Evolutionary conservation across 2,888 invertebrate species (phyloP), one percentile per base, ranked within the genome.

Genomic region (Cartodere bifasciata): DNA sequence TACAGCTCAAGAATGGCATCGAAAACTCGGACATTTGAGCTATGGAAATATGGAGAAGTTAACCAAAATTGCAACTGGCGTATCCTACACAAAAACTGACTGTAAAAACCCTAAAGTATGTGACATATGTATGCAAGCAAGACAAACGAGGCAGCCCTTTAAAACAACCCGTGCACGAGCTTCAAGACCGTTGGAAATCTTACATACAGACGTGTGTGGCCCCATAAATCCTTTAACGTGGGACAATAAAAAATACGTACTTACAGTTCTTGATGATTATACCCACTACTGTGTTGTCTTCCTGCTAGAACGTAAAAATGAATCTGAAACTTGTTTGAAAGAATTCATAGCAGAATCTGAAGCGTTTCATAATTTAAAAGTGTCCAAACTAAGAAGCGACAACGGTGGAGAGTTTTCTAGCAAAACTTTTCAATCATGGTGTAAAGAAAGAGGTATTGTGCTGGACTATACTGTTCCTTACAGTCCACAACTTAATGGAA

Each of bases 51-150:
- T 34, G 4, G 28, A 34, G 26, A 24, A 23, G 31, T 22, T 41
- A 25, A 26, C 31, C 28, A 28, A 17, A 24, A 23, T 25, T 2
- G 27, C 9, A 10, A 31, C 14, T 7, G 27, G 23, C 2, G 26
- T 31, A 7, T 11, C 10, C 4, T 9, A 28, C 16, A 21, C 27
- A 11, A 29, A 17, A 13, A 29, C 15, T n/a, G 29, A 10, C 14
- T 12, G 22, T 14, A 29, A 36, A 2, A 30, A 23, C 14, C 16
- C 22, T 10, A 29, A 45, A 23, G 38, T 50, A 31, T 56, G 53
- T 41, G 52, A 52, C 23, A 42, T 50, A 11, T 55, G 51, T 38
- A 46, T 53, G 36, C 39, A 49, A 33, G 50, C 49, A n/a, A 52
- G 55, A 38, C 50, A 50, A 40, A 31, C 42, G 7, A 42, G 50